These are phyloP conservation scores for Siderastrea radians DNA, from an alignment of 92 coral and sea anemone species.

Conservation along the genomic window DNA sequence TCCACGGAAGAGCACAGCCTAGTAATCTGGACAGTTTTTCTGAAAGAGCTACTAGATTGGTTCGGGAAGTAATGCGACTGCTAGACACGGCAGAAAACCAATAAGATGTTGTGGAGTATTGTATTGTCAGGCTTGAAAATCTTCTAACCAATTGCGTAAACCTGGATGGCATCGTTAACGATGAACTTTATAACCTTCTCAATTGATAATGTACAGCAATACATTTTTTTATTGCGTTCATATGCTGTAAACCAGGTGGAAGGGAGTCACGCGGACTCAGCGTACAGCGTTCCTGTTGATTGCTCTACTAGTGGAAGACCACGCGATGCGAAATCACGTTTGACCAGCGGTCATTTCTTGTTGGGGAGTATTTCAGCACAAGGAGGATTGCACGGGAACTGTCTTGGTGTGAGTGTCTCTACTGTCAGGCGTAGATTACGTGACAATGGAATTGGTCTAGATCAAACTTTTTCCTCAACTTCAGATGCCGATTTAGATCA, in stretches of 20 bases:
- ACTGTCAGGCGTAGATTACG: background rate
- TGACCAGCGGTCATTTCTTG: background rate
- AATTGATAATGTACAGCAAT: background rate
- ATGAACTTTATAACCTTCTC: too few relatives aligned
- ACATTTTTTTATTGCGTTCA: background rate
- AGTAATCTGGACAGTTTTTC: background rate
- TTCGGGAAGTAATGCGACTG: background rate
- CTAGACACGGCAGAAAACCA: background rate
- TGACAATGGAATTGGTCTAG: background rate
- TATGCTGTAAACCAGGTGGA: too few relatives aligned
- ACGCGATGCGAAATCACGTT: background rate
- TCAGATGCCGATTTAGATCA: constrained; percentile 1
- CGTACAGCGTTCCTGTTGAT: too few relatives aligned
- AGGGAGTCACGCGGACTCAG: too few relatives aligned
- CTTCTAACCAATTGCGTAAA: background rate
- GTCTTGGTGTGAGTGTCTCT: background rate
- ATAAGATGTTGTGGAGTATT: background rate
- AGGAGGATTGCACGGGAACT: background rate
- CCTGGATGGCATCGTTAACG: background rate
- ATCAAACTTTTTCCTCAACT: background rate
- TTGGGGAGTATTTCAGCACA: background rate
- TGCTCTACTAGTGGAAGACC: background rate
- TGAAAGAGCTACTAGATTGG: background rate
- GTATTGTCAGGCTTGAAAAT: background rate
- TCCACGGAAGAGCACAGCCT: too few relatives aligned